Conservation (phyloP, 2,888 invertebrate genomes). For the Lepidochitona cinerea region DNA sequence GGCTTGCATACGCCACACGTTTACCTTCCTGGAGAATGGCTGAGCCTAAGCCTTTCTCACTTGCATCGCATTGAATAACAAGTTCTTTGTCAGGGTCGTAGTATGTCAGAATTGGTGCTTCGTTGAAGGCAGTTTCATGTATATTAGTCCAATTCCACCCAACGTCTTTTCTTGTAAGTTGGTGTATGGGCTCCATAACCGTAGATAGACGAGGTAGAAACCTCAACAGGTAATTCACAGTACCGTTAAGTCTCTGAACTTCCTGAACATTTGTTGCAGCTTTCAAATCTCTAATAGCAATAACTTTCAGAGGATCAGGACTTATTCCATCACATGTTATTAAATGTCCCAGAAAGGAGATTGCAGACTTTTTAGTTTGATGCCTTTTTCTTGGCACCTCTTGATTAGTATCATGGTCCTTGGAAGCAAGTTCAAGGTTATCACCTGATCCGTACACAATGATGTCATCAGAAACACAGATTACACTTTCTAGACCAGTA, state of each 20-base stretch:
- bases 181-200: slow-evolving; percentile 18
- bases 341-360: slow-evolving; percentile 29
- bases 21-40: slow-evolving; percentile 30
- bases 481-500: slow-evolving; percentile 27
- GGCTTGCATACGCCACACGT: slow-evolving; percentile 28
- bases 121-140: slow-evolving; percentile 34
- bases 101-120: slow-evolving; percentile 30
- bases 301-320: slow-evolving; percentile 24
- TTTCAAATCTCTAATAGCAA: slow-evolving; percentile 18
- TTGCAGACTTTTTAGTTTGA: slow-evolving; percentile 23
- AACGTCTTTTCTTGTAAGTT: slow-evolving; percentile 31
- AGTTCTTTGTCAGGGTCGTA: slow-evolving; percentile 24
- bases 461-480: slow-evolving; percentile 31
- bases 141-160: slow-evolving; percentile 28
- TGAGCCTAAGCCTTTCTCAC: slow-evolving; percentile 36
- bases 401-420: too few species aligned
- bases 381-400: slow-evolving; percentile 26
- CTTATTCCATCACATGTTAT: slow-evolving; percentile 25
- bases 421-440: slow-evolving; percentile 9
- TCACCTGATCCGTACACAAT: slow-evolving; percentile 22
- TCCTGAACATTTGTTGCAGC: slow-evolving; percentile 20
- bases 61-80: slow-evolving; percentile 32
- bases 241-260: slow-evolving; percentile 32
- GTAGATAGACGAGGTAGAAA: slow-evolving; percentile 28
- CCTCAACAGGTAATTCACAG: slow-evolving; percentile 27